phyloP scores from a whole-genome alignment of 2,113 vertebrate species.

The Hyperoodon ampullatus region DNA sequence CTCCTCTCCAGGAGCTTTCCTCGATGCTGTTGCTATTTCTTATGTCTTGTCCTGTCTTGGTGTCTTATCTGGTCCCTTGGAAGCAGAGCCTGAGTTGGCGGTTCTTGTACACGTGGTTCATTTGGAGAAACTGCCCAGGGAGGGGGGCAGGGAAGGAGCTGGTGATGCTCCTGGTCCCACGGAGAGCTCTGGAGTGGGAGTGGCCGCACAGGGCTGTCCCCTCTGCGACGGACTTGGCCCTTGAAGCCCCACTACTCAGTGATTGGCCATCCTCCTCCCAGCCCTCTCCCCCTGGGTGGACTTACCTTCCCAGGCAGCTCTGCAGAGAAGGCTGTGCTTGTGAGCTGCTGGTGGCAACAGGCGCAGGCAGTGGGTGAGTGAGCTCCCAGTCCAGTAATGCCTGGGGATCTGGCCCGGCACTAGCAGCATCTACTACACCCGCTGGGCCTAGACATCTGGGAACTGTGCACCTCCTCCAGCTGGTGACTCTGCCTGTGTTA shows the following conservation, averaged over 20 bases:
- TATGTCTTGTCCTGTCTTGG: neutral
- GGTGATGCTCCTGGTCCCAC: too few relatives aligned
- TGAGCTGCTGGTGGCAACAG: fast-evolving
- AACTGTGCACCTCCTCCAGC: fast-evolving
- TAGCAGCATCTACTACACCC: fast-evolving
- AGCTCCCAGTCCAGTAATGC: fast-evolving
- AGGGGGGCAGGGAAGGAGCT: neutral
- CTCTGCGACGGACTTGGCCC: neutral
- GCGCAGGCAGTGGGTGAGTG: fast-evolving
- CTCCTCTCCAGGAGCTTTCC: neutral
- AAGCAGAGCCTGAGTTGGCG: neutral
- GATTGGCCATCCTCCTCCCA: neutral
- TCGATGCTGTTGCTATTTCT: fast-evolving
- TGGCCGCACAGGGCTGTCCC: too few relatives aligned
- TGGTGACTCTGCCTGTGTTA: neutral
- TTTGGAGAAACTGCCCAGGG: neutral
- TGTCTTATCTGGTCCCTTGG: neutral
- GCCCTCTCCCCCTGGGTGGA: neutral
- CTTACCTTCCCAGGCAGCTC: neutral
- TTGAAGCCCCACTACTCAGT: neutral
- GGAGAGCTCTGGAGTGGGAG: neutral
- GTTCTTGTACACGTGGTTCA: neutral
- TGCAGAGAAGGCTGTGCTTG: neutral
- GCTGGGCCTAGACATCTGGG: neutral
- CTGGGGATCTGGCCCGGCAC: fast-evolving